phyloP scores from a whole-genome alignment of 1,140 invertebrate species.

The Arctopsyche grandis region DNA sequence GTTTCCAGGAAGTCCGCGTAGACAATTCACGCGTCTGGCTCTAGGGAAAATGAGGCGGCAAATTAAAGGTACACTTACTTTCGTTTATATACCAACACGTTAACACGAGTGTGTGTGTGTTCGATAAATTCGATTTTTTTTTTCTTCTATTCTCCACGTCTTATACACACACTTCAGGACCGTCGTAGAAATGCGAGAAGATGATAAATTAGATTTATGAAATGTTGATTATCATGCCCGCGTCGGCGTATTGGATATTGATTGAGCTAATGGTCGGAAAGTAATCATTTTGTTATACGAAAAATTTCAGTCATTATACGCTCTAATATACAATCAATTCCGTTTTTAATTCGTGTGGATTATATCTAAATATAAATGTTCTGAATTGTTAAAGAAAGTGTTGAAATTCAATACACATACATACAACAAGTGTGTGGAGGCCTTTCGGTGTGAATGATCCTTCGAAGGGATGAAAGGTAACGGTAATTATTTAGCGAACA shows the following conservation, averaged over 20 bases:
- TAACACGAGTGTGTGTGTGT: background rate
- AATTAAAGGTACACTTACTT: conserved; percentile 53
- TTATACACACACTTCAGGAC: conserved; percentile 23
- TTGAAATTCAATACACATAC: no score
- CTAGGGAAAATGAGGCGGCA: conserved; percentile 49
- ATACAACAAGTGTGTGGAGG: no score
- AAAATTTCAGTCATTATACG: conserved; percentile 20
- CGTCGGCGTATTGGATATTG: conserved; percentile 16
- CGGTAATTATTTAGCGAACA: conserved; percentile 38
- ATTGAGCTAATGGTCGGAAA: conserved; percentile 23
- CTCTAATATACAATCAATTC: background rate
- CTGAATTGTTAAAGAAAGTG: no score
- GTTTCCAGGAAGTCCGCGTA: conserved; percentile 47
- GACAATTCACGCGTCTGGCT: conserved; percentile 32
- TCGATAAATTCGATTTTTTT: conserved; percentile 29
- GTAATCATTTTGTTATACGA: background rate
- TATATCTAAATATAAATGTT: no score
- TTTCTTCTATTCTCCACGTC: conserved; percentile 33
- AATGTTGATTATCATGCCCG: conserved; percentile 46
- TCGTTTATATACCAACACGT: conserved; percentile 45
- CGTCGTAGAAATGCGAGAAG: conserved; percentile 12
- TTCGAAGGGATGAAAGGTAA: conserved; percentile 16
- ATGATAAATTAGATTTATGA: conserved; percentile 54
- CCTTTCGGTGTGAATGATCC: background rate
- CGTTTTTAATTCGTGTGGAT: no score